A percentile compares a stretch with the other conserved stretches of the same genome.
These are phyloP conservation scores for Drosophila kikkawai DNA, from an alignment of 1,140 invertebrate genomes.

Conservation along the genomic window DNA sequence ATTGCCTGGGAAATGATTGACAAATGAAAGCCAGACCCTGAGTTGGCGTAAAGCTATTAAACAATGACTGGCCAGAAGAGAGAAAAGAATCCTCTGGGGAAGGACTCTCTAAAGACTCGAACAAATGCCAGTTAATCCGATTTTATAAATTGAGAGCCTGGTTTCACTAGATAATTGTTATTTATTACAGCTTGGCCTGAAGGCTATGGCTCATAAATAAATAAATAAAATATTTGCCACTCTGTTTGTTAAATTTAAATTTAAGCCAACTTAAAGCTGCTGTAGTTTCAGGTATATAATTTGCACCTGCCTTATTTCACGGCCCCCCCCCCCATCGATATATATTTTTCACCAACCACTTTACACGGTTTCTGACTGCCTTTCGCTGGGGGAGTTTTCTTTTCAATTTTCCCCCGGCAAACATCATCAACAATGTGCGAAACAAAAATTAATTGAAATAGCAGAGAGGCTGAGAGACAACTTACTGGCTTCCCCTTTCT, in stretches of 20 bases:
- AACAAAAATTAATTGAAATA: slow-evolving; percentile 74
- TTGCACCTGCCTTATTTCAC: slow-evolving; percentile 7
- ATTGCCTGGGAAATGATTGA: slow-evolving; percentile 55
- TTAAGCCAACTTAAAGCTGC: not conserved
- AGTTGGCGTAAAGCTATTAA: slow-evolving; percentile 61
- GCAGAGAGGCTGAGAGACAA: slow-evolving; percentile 46
- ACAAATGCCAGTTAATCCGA: slow-evolving; percentile 47
- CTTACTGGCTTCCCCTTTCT: slow-evolving; percentile 4
- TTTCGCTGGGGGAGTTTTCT: slow-evolving; percentile 23
- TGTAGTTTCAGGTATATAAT: not conserved
- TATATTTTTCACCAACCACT: slow-evolving; percentile 11
- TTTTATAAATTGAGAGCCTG: slow-evolving; percentile 17
- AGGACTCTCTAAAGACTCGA: slow-evolving; percentile 9
- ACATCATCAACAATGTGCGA: slow-evolving; percentile 65
- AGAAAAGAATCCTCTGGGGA: not conserved
- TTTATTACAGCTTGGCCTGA: slow-evolving; percentile 1
- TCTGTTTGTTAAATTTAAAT: not conserved
- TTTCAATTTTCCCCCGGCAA: slow-evolving; percentile 62
- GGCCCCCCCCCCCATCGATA: slow-evolving; percentile 6
- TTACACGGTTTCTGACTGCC: not conserved
- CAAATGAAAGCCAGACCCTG: slow-evolving; percentile 59
- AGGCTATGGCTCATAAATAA: too few relatives aligned
- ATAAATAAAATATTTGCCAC: too few relatives aligned
- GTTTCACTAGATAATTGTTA: slow-evolving; percentile 9
- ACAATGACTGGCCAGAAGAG: slow-evolving; percentile 24